Percentiles rank a stretch among this genome's conserved stretches.
phyloP scores from a whole-genome alignment of 2,888 invertebrate species.

The Villa cingulata region DNA sequence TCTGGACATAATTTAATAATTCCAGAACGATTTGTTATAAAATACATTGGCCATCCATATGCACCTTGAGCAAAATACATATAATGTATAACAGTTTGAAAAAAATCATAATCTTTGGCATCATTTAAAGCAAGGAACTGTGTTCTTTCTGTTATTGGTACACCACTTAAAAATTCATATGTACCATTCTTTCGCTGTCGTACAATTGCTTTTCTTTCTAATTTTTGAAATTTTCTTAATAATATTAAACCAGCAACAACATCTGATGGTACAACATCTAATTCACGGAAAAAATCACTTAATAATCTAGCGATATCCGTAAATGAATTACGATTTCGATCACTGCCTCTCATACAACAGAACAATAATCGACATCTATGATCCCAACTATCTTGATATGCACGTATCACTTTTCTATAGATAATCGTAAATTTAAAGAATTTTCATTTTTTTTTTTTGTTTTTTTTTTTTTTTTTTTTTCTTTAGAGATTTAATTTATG shows the following conservation, averaged over 20 bases:
- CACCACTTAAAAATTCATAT: conserved; percentile 74
- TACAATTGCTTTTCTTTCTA: conserved; percentile 60
- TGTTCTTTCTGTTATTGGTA: conserved; percentile 66
- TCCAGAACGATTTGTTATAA: conserved; percentile 56
- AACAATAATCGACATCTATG: conserved; percentile 66
- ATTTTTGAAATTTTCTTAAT: conserved; percentile 64
- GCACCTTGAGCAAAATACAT: conserved; percentile 75
- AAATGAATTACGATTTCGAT: conserved; percentile 66
- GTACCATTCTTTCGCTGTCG: conserved; percentile 64
- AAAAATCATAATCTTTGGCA: conserved; percentile 53
- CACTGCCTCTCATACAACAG: conserved; percentile 67
- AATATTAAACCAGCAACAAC: conserved; percentile 73
- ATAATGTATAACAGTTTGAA: conserved; percentile 60
- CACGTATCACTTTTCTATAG: conserved; percentile 65
- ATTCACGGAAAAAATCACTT: conserved; percentile 75
- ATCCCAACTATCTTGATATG: conserved; percentile 82
- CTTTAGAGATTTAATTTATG: no score
- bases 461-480: no score
- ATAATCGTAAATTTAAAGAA: not conserved
- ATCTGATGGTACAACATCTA: conserved; percentile 79
- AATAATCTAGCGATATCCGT: conserved; percentile 69
- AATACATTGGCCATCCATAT: conserved; percentile 79
- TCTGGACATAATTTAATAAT: conserved; percentile 59
- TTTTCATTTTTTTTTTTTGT: no score
- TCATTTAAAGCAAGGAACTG: conserved; percentile 68